Evolutionary conservation across 2,888 invertebrate genomes (phyloP), one percentile per base, ranked within the genome.

Genomic region (Lottia scabra): DNA sequence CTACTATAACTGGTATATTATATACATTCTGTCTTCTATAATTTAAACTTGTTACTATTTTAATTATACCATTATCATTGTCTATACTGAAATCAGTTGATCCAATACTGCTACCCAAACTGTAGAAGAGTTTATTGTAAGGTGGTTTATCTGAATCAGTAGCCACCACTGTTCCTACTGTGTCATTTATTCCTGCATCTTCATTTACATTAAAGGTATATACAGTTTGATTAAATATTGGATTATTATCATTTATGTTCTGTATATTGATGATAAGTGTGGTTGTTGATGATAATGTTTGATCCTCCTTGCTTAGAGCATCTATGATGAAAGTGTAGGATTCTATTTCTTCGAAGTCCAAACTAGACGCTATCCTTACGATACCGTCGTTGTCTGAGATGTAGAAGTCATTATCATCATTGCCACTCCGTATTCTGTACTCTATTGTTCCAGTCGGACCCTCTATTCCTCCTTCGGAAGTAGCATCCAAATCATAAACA

Each of bases 31-130:
- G 93, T 2, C 94, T 92, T 90, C 97, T 97, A 43, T 97, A 92
- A 90, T 98, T 97, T 70, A 98, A 90, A 83, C 94, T 93, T 0
- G 95, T 95, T 76, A 95, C 94, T 0, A 97, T 93, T 87, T 94
- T 94, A 10, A 98, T 90, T 80, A 94, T 95, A 0, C 96, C 97
- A 0, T 93, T 93, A 77, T 95, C 95, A 66, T 94, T 94, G 87
- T 97, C 96, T 67, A 98, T 92, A 15, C 19, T 38, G 73, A 83
- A 83, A n/a, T 71, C 56, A 19, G 8, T 12, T 23, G 56, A 56
- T 23, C 56, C 56, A 2, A 10, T 23, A 12, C 19, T 23, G 23
- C 19, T 23, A 23, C 56, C 56, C 23, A 56, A 13, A 16, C 56
- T 19, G 13, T 56, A 56, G 56, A 10, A 2, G 3, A 0, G 19